These are phyloP conservation scores for Mechanitis mazaeus DNA, from an alignment of 2,888 invertebrate species.

Conservation along the genomic window DNA sequence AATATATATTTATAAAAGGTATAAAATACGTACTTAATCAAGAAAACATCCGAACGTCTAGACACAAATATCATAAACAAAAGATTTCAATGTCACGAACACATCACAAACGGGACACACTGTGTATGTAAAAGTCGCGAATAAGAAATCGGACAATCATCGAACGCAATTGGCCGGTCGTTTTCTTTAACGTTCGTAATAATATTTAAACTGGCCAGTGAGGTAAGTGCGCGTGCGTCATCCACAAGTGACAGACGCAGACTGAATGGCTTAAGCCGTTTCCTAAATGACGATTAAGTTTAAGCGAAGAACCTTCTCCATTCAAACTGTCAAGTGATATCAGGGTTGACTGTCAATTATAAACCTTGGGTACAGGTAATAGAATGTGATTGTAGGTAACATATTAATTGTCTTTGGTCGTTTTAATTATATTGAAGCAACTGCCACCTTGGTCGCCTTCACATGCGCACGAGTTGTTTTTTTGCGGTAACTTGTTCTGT, in stretches of 20 bases:
- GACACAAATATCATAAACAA: conserved; percentile 33
- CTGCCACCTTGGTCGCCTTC: conserved; percentile 70
- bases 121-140: conserved; percentile 56
- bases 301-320: conserved; percentile 61
- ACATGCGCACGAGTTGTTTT: conserved; percentile 67
- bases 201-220: conserved; percentile 56
- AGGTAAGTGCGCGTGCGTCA: conserved; percentile 45
- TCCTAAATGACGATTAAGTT: conserved; percentile 58
- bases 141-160: conserved; percentile 60
- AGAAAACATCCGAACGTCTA: conserved; percentile 63
- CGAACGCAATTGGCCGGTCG: conserved; percentile 61
- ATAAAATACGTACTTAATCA: conserved; percentile 27
- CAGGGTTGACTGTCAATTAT: conserved; percentile 24
- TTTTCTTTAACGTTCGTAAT: conserved; percentile 52
- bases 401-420: conserved; percentile 30
- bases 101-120: conserved; percentile 64
- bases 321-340: conserved; percentile 57
- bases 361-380: conserved; percentile 23
- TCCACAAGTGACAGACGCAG: conserved; percentile 58
- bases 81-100: conserved; percentile 45
- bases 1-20: conserved; percentile 7
- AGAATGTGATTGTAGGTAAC: conserved; percentile 25
- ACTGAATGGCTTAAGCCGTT: conserved; percentile 56
- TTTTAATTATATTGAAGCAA: conserved; percentile 31
- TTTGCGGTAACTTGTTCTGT: conserved; percentile 52